A percentile compares a stretch with the other conserved stretches of the same genome.
Evolutionary conservation across 1,140 invertebrate genomes (phyloP).

Genomic region (Drosophila bocqueti): DNA sequence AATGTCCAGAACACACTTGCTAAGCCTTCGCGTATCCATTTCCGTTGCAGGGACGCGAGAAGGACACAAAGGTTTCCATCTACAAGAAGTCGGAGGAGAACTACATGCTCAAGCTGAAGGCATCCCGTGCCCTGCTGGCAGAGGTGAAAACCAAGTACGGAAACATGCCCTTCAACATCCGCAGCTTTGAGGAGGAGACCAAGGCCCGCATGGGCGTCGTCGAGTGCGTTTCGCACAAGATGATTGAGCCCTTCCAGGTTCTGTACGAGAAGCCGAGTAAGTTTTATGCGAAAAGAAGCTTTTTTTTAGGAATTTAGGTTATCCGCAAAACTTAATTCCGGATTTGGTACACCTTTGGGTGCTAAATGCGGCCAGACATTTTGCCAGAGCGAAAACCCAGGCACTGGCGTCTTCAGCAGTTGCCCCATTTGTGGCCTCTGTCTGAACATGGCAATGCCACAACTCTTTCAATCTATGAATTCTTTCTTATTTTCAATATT

Average conservation of each 20-base stretch:
- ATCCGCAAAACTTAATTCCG: constrained; percentile 80
- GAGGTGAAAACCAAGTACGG: constrained; percentile 97
- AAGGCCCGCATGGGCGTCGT: constrained; percentile 98
- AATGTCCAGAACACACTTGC: not conserved
- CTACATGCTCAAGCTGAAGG: constrained; percentile 98
- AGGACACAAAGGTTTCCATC: constrained; percentile 97
- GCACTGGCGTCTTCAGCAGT: constrained; percentile 72
- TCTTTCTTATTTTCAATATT: no score
- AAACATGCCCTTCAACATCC: constrained; percentile 96
- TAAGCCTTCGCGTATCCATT: constrained; percentile 14
- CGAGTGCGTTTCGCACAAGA: constrained; percentile 99
- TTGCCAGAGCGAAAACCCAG: constrained; percentile 76
- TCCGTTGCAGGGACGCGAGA: constrained; percentile 90
- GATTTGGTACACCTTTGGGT: constrained; percentile 64
- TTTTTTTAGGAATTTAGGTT: no score
- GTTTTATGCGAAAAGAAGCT: constrained; percentile 3
- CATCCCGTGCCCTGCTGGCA: constrained; percentile 97
- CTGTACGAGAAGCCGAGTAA: constrained; percentile 88
- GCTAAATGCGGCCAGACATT: constrained; percentile 82
- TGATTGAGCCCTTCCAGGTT: constrained; percentile 98
- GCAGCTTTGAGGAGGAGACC: constrained; percentile 97
- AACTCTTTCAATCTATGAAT: not conserved
- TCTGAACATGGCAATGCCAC: constrained; percentile 62
- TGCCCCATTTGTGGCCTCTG: constrained; percentile 53
- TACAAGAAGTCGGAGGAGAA: constrained; percentile 99